These are phyloP conservation scores for Eubucco bourcierii DNA, from an alignment of 2,113 vertebrate genomes.

Conservation along the genomic window DNA sequence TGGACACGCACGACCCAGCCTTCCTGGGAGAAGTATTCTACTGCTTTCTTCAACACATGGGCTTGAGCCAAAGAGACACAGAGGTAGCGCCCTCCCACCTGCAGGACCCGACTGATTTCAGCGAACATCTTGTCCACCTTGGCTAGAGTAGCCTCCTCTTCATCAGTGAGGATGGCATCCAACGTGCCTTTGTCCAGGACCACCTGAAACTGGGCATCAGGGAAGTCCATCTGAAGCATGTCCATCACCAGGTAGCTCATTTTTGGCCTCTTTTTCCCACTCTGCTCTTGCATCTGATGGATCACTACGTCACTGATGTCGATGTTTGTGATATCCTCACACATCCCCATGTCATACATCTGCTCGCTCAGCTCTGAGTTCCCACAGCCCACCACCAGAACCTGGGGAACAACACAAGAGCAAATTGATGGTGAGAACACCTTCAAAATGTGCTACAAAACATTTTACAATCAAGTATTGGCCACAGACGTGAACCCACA, in stretches of 20 bases:
- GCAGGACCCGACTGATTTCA: constrained; percentile 88
- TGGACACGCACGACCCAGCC: constrained; percentile 93
- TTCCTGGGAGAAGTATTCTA: constrained; percentile 86
- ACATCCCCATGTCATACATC: constrained; percentile 88
- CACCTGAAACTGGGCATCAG: constrained; percentile 84
- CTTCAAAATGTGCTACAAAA: accelerated
- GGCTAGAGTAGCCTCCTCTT: constrained; percentile 79
- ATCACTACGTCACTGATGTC: constrained; percentile 90
- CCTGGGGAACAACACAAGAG: constrained; percentile 62
- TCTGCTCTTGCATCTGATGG: constrained; percentile 89
- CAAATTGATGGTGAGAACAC: accelerated
- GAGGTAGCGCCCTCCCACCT: constrained; percentile 89
- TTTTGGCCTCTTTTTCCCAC: constrained; percentile 75
- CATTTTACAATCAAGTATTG: accelerated
- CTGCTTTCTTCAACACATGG: constrained; percentile 84
- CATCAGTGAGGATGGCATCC: constrained; percentile 83
- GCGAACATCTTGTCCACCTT: constrained; percentile 84
- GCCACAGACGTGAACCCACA: accelerated
- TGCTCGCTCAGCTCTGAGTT: constrained; percentile 96
- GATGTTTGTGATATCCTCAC: constrained; percentile 87
- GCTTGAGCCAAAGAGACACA: constrained; percentile 94
- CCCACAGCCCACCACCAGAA: constrained; percentile 95
- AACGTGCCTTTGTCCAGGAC: constrained; percentile 94
- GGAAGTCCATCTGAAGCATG: constrained; percentile 87
- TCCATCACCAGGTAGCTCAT: constrained; percentile 89